These are phyloP conservation scores for Andrena fulva DNA, from an alignment of 2,888 invertebrate genomes.

Conservation along the genomic window DNA sequence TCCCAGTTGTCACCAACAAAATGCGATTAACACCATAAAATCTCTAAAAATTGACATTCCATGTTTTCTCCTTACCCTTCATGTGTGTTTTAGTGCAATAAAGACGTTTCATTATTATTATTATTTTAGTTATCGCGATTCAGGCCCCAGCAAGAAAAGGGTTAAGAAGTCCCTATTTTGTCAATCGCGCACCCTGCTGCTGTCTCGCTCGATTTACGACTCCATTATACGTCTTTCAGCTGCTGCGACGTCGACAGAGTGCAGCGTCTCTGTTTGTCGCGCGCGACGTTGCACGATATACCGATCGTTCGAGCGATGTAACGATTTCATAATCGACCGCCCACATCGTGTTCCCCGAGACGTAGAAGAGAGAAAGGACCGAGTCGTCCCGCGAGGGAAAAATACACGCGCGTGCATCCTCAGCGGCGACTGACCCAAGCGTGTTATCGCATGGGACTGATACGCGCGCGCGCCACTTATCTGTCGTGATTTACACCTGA, in stretches of 20 bases:
- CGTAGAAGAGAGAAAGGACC: conserved; percentile 46
- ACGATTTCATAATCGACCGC: conserved; percentile 42
- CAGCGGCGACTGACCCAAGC: conserved; percentile 13
- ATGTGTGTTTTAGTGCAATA: no score
- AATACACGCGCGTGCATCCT: neutral
- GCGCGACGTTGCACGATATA: conserved; percentile 12
- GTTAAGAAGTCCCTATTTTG: neutral
- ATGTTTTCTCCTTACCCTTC: no score
- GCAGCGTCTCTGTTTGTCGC: conserved; percentile 4
- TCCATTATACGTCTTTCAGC: neutral
- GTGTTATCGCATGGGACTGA: conserved; percentile 32
- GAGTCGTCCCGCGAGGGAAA: neutral
- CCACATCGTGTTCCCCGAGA: conserved; percentile 3
- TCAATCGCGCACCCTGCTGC: neutral
- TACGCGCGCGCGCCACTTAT: conserved; percentile 26
- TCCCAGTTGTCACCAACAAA: no score
- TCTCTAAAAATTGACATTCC: no score
- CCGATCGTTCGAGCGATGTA: conserved; percentile 20
- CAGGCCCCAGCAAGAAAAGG: no score
- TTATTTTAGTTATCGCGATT: no score
- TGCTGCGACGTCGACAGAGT: neutral
- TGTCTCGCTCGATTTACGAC: conserved; percentile 6
- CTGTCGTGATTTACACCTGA: conserved; percentile 35
- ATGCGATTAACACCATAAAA: no score
- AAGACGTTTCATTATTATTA: no score